Evolutionary conservation across 2,113 vertebrate genomes (phyloP), one percentile per base, ranked within the genome.

Genomic region (Eira barbara): DNA sequence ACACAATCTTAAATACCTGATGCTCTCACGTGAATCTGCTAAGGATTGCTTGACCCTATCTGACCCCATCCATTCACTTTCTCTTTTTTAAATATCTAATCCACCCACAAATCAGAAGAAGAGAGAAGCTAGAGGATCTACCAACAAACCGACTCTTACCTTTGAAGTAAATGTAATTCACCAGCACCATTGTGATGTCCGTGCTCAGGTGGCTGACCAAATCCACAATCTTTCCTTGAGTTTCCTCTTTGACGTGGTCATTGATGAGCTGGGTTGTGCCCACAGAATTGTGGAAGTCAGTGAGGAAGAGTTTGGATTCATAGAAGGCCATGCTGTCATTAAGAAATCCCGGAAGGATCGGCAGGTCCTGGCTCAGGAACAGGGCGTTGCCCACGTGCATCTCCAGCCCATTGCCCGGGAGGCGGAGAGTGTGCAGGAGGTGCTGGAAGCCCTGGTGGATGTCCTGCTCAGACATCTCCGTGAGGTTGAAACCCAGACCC

Each of bases 141-240:
- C 49, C 12, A 14, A 18, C 0, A 4, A 6, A 2, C 3, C 7
- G 11, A 4, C 61, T 61, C 98, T 98, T 98, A 99, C 99, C 99
- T 98, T 96, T 99, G 97, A 99, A 99, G 95, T 98, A 98, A 86
- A 99, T 98, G 8, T 98, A 99, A 94, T 99, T 99, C 94, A 99
- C 94, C 10, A 99, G 99, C 93, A 99, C 98, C 98, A 99, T 98
- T 61, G 97, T 85, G 4, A 97, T 98, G 0, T 96, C 55, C 3
- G 97, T 23, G 69, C 99, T 97, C 91, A 99, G 95, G 11, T 97
- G 94, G 42, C 98, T 97, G 83, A 99, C 98, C 97, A 99, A 91
- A 29, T 99, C 97, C 39, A 96, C 94, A 69, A 99, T 99, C 98
- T 98, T 99, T 79, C 99, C 98, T 0, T 98, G 92, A n/a, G 99